Percentiles rank a stretch among this genome's conserved stretches.
These are phyloP conservation scores for Agyllia agylla DNA, from an alignment of 2,888 invertebrate species.

Conservation along the genomic window DNA sequence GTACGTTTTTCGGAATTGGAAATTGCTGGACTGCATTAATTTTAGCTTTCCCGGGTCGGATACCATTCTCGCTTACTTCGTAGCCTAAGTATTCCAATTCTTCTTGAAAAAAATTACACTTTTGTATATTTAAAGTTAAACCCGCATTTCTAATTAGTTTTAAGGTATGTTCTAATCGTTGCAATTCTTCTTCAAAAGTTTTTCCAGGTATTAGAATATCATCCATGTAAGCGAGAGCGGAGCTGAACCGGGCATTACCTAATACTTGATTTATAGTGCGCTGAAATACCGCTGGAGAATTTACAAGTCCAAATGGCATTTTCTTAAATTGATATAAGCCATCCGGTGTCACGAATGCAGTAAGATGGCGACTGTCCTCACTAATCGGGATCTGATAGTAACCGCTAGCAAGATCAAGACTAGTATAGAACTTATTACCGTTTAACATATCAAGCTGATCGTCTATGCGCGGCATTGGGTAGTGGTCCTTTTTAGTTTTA, in stretches of 20 bases:
- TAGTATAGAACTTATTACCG: conserved; percentile 34
- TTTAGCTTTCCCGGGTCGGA: not conserved
- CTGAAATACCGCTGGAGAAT: conserved; percentile 45
- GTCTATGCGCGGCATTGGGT: conserved; percentile 42
- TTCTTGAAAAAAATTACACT: conserved; percentile 7
- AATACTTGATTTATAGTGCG: conserved; percentile 27
- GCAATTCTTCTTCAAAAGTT: not conserved
- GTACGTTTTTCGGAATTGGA: conserved; percentile 56
- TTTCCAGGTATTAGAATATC: not conserved
- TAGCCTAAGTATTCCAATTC: conserved; percentile 8
- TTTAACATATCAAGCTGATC: conserved; percentile 39
- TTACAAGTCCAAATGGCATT: conserved; percentile 48
- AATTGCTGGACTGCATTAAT: not conserved
- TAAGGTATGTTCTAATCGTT: not conserved
- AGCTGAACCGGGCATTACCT: not conserved
- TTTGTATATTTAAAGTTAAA: conserved; percentile 18
- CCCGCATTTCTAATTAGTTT: not conserved
- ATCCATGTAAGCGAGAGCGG: conserved; percentile 1
- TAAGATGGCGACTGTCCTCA: conserved; percentile 18
- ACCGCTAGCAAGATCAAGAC: conserved; percentile 38
- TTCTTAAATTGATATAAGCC: conserved; percentile 36
- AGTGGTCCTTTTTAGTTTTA: conserved; percentile 36
- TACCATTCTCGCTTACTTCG: not conserved
- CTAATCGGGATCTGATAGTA: conserved; percentile 48
- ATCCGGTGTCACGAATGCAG: conserved; percentile 46